These are phyloP conservation scores for Zoanthus sansibaricus DNA, from an alignment of 92 coral and sea anemone species.

Conservation along the genomic window DNA sequence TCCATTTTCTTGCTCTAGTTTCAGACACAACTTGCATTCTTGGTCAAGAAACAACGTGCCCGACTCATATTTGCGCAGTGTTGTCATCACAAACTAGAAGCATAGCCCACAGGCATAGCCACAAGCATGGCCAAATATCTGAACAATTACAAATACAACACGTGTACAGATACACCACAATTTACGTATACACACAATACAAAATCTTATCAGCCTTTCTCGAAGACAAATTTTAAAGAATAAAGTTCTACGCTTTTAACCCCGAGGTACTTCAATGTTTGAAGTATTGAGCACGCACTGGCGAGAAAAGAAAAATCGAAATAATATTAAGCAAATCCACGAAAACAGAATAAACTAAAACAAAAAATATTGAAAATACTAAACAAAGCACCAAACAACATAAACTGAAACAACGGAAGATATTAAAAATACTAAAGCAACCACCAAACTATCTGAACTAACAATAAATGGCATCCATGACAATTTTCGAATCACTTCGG, in stretches of 20 bases:
- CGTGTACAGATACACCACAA: background rate
- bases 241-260: background rate
- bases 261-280: background rate
- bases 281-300: background rate
- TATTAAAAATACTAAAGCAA: too few species aligned
- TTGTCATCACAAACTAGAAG: conserved; percentile 91
- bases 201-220: background rate
- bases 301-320: background rate
- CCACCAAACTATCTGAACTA: background rate
- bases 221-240: background rate
- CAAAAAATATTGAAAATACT: too few species aligned
- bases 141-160: background rate
- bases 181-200: background rate
- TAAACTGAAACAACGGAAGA: background rate
- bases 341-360: too few species aligned
- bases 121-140: conserved; percentile 1
- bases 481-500: conserved; percentile 30
- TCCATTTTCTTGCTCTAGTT: background rate
- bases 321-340: too few species aligned
- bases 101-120: conserved; percentile 31
- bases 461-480: conserved; percentile 28
- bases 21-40: conserved; percentile 29
- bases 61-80: conserved; percentile 98
- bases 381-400: background rate
- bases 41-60: conserved; percentile 9